Evolutionary conservation across 2,888 invertebrate genomes (phyloP), one percentile per base, ranked within the genome.

Genomic region (Hydrotaea cyrtoneurina): DNA sequence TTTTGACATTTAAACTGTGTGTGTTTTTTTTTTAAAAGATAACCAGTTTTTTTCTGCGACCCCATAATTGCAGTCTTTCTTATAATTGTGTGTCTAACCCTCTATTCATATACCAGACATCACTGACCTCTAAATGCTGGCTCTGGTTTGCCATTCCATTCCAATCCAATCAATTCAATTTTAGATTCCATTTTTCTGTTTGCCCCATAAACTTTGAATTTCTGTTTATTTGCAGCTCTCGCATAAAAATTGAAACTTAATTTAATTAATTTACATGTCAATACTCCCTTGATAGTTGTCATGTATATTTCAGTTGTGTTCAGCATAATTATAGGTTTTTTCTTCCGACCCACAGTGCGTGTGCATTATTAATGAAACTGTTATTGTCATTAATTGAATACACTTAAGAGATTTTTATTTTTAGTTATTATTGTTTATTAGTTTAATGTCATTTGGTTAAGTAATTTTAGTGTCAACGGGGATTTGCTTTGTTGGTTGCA

Each of bases 1-100:
- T 53, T 53, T 55, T 55, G 55, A 55, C 55, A 55, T 55, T 55
- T 55, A 55, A 55, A 55, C 19, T 21, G 55, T 50, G n/a, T 50
- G 50, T 2, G 13, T 50, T 15, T n/a, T 5, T 50, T 15, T 8
- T n/a, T n/a, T n/a, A 50, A 15, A 15, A n/a, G 2, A 50, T 4
- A 50, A 50, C 13, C n/a, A n/a, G 13, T 15, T 50, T 8, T 50
- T 50, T 8, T 50, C 2, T 50, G 50, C 50, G 2, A n/a, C n/a
- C n/a, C n/a, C 4, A 50, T 50, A 5, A 4, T 50, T 7, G 2
- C 10, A 43, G 3, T 43, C 15, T 10, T 10, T 15, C 11, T 13
- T 13, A 10, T 43, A 43, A 43, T 10, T 31, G 31, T 31, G 3
- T 7, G 7, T 31, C 31, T 31, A 7, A 4, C 31, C 7, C 31